Conservation (phyloP, 2,888 invertebrate species). For the Synergus gifuensis region DNA sequence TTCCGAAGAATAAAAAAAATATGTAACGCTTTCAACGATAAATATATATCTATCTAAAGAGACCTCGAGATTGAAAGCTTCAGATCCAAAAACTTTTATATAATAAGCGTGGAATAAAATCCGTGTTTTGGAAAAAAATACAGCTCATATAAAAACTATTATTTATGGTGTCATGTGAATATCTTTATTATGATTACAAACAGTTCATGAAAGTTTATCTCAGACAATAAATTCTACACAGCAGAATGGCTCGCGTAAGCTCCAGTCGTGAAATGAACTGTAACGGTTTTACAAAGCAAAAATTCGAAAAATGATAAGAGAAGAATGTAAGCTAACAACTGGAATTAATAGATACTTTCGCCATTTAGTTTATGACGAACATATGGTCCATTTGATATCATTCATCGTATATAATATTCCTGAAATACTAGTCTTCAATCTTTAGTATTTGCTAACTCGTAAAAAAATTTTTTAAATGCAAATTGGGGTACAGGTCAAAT, state of each 20-base stretch:
- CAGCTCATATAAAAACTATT: not conserved
- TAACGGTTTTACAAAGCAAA: not conserved
- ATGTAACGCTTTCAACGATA: not conserved
- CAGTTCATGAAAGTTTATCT: slow-evolving; percentile 1
- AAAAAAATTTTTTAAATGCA: not conserved
- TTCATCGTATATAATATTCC: not conserved
- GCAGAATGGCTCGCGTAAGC: not conserved
- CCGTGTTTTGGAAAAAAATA: not conserved
- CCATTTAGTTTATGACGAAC: not conserved
- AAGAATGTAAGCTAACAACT: slow-evolving; percentile 10
- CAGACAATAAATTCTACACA: slow-evolving; percentile 1
- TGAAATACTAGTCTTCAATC: not conserved
- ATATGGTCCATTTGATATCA: not conserved
- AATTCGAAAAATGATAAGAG: not conserved
- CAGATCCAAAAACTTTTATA: not conserved
- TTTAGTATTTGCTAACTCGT: too few relatives aligned
- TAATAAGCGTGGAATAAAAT: not conserved
- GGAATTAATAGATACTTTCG: not conserved
- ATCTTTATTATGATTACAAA: not conserved
- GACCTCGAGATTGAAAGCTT: not conserved
- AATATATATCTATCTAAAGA: not conserved
- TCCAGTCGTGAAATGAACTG: not conserved
- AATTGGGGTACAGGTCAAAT: not conserved
- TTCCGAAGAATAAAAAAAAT: not conserved
- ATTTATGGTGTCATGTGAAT: not conserved